These are phyloP conservation scores for Spilarctia lutea DNA, from an alignment of 2,888 invertebrate genomes.

Conservation along the genomic window DNA sequence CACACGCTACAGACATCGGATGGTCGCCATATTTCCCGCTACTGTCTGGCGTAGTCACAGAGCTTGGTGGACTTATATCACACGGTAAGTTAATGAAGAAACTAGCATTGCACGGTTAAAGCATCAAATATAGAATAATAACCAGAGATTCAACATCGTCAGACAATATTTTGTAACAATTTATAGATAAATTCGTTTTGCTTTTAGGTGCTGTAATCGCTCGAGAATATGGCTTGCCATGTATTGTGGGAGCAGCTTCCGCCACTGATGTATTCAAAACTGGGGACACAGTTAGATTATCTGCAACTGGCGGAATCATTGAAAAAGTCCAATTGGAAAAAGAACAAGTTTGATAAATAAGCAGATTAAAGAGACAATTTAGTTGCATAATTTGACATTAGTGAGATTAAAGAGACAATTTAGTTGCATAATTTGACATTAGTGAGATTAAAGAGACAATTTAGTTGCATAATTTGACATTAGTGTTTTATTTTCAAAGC, in stretches of 20 bases:
- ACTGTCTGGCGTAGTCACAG: conserved; percentile 92
- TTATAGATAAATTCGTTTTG: neutral
- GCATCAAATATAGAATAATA: neutral
- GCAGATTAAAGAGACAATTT: conserved; percentile 9
- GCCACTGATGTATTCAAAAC: conserved; percentile 90
- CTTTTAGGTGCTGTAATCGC: conserved; percentile 92
- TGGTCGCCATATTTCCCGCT: conserved; percentile 95
- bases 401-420: too few species aligned
- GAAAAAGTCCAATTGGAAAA: conserved; percentile 66
- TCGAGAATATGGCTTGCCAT: conserved; percentile 93
- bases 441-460: too few species aligned
- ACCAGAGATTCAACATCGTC: neutral
- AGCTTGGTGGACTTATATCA: conserved; percentile 93
- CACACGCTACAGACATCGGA: conserved; percentile 92
- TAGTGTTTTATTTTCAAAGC: neutral
- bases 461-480: too few species aligned
- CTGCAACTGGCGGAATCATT: conserved; percentile 78
- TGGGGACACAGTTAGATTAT: conserved; percentile 87
- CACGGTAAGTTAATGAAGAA: conserved; percentile 78
- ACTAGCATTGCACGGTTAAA: neutral
- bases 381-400: neutral
- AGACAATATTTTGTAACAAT: neutral
- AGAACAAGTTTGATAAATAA: conserved; percentile 28
- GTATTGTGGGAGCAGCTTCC: conserved; percentile 90
- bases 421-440: too few species aligned